Evolutionary conservation across 2,888 invertebrate genomes (phyloP), one percentile per base, ranked within the genome.

Genomic region (Petrolisthes manimaculis): DNA sequence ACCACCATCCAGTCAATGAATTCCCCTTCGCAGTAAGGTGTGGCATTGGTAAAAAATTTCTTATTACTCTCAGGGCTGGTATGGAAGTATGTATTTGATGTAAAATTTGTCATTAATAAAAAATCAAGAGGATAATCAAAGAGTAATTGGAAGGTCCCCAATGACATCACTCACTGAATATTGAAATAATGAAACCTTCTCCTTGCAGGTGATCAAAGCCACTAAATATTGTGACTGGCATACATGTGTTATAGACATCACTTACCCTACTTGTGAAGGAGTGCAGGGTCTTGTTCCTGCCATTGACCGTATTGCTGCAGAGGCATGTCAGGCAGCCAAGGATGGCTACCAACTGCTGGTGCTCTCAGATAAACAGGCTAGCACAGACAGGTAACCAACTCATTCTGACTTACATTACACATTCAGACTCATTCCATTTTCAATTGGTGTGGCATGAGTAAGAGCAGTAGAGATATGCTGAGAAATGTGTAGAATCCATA

Each of bases 181-280:
- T 37, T 5, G 8, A 24, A 14, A 56, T 24, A 5, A 6, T 24
- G 9, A 51, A 6, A 53, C 55, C 54, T 37, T 67, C n/a, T 21
- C 69, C 24, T 67, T 18, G 0, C 55, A 91, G 91, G 91, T 91
- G 53, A 88, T 91, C 79, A 91, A 89, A 56, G 79, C 84, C n/a
- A 91, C 86, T 37, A 84, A 85, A 14, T 67, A 91, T 84, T 81
- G 89, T 24, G 84, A 80, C 53, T 90, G 89, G 86, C 67, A 78
- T 92, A 94, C 97, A 0, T 96, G 96, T 92, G 95, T 96, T 53
- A 95, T 98, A 91, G 98, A 99, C 93, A 97, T 97, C 90, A 97
- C 98, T 81, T 99, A 96, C 94, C 96, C 95, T 51, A 95, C 95
- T 91, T 93, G 94, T 67, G 96, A 96, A 84, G 98, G 97, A 0